phyloP scores from a whole-genome alignment of 1,140 invertebrate genomes.

The Lanistes nyassanus region DNA sequence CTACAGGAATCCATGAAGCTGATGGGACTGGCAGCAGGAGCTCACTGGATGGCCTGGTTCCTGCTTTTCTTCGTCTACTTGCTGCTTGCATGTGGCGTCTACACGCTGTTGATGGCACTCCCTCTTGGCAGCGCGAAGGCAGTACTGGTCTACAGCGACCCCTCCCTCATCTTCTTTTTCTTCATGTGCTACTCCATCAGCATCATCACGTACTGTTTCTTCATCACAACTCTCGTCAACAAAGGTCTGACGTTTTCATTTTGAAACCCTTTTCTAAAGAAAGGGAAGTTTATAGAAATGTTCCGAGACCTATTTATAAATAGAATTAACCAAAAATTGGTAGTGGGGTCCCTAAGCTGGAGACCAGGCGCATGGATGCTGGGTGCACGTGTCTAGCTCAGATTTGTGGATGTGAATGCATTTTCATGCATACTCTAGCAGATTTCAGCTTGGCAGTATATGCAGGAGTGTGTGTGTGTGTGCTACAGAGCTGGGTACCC shows the following conservation, averaged over 20 bases:
- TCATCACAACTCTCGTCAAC: slow-evolving; percentile 71
- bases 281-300: too few species aligned
- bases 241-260: slow-evolving; percentile 70
- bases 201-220: slow-evolving; percentile 71
- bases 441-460: too few species aligned
- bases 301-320: too few species aligned
- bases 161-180: slow-evolving; percentile 69
- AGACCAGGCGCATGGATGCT: not conserved
- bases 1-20: slow-evolving; percentile 86
- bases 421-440: too few species aligned
- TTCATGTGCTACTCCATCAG: slow-evolving; percentile 69
- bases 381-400: too few species aligned
- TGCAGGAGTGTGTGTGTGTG: too few species aligned
- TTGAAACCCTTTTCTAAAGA: too few species aligned
- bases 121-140: slow-evolving; percentile 36
- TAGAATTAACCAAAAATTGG: not conserved
- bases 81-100: slow-evolving; percentile 71
- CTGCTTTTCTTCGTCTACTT: slow-evolving; percentile 80
- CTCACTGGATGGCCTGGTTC: slow-evolving; percentile 88
- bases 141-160: slow-evolving; percentile 69
- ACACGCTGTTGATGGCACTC: slow-evolving; percentile 68
- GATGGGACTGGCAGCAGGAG: slow-evolving; percentile 84
- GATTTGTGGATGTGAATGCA: too few species aligned
- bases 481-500: too few species aligned
- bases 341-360: not conserved